Conservation (phyloP, 2,797 vertebrate genomes). For the Dendrocincla tyrannina region DNA sequence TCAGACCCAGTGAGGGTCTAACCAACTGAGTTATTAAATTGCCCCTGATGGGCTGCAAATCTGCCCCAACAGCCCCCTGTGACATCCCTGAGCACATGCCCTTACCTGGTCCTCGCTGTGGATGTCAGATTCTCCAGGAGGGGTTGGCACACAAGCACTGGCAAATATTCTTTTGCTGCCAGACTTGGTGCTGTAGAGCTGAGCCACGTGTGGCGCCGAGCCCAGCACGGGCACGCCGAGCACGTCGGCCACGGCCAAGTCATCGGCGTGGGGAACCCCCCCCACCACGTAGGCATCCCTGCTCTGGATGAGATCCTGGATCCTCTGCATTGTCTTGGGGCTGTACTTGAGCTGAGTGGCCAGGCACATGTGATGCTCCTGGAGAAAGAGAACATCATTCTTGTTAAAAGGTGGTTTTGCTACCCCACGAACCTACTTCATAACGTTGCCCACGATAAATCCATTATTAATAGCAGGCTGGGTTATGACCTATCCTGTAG, state of each 20-base stretch:
- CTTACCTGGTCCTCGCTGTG: conserved; percentile 82
- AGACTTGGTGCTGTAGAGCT: conserved; percentile 85
- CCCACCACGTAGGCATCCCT: conserved; percentile 85
- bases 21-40: neutral
- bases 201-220: conserved; percentile 81
- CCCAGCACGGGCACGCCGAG: conserved; percentile 85
- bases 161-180: conserved; percentile 84
- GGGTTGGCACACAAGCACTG: conserved; percentile 75
- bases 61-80: no score
- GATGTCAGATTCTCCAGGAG: conserved; percentile 82
- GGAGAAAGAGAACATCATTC: conserved; percentile 57
- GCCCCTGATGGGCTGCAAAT: no score
- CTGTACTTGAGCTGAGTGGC: conserved; percentile 89
- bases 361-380: conserved; percentile 80
- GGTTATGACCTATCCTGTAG: conserved; percentile 96
- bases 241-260: conserved; percentile 87
- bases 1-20: neutral
- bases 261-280: conserved; percentile 83
- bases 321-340: conserved; percentile 83
- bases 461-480: conserved; percentile 93
- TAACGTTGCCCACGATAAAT: conserved; percentile 85
- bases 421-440: conserved; percentile 77
- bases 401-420: conserved; percentile 74
- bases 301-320: conserved; percentile 81
- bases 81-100: accelerated